These are phyloP conservation scores for Agraylea sexmaculata DNA, from an alignment of 1,140 invertebrate species.

Conservation along the genomic window DNA sequence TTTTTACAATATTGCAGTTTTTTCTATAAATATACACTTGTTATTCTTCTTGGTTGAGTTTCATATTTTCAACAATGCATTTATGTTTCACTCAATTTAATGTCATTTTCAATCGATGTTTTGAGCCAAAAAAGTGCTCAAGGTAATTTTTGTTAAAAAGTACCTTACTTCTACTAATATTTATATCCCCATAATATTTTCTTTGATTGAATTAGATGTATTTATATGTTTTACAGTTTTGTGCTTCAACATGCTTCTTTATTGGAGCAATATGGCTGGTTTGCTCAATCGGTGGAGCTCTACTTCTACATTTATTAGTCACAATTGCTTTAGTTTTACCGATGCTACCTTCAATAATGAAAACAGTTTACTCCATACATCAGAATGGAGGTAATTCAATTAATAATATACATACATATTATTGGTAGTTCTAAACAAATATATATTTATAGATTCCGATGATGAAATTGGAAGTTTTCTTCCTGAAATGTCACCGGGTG, in stretches of 20 bases:
- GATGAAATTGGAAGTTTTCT: conserved; percentile 19
- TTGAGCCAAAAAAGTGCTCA: no score
- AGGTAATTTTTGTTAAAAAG: no score
- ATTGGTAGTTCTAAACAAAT: neutral
- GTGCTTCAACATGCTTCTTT: conserved; percentile 7
- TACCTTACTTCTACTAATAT: no score
- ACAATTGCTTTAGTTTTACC: conserved; percentile 9
- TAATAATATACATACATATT: neutral
- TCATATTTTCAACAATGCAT: neutral
- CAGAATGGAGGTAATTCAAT: neutral
- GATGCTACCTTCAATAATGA: conserved; percentile 4
- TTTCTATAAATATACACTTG: neutral
- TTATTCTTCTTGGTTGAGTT: neutral
- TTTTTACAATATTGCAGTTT: no score
- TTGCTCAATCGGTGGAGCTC: conserved; percentile 2
- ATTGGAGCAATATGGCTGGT: conserved; percentile 9
- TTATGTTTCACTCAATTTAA: no score
- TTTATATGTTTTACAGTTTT: conserved; percentile 14
- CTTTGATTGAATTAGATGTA: neutral
- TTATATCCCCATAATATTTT: no score
- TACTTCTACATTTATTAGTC: conserved; percentile 11
- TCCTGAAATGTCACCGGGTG: conserved; percentile 15
- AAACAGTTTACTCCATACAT: conserved; percentile 4
- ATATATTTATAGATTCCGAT: conserved; percentile 15
- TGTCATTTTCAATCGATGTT: no score